Conservation (phyloP, 2,797 vertebrate species). For the Girardinus metallicus region DNA sequence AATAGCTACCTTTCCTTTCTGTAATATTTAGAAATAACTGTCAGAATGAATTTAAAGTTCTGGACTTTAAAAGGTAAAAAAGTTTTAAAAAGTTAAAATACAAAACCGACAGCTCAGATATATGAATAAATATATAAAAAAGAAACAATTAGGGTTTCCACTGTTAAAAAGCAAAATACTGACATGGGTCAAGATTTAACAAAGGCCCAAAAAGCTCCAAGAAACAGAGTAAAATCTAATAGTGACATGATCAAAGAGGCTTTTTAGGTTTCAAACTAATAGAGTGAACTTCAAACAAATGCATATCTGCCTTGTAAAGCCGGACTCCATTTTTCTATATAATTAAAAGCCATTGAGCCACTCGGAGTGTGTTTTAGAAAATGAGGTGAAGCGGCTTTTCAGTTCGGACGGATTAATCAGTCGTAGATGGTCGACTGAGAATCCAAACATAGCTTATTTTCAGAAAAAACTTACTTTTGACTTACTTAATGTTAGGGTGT, state of each 20-base stretch:
- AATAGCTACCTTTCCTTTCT: neutral
- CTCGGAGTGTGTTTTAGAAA: neutral
- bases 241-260: slow-evolving; percentile 35
- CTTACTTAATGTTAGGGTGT: too few species aligned
- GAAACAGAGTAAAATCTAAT: slow-evolving; percentile 22
- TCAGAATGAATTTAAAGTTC: slow-evolving; percentile 34
- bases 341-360: neutral
- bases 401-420: neutral
- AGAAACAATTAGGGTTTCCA: slow-evolving; percentile 19
- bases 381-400: neutral
- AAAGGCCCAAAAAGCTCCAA: slow-evolving; percentile 6
- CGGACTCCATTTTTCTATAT: neutral
- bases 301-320: slow-evolving; percentile 3
- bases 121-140: neutral
- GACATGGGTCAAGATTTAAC: slow-evolving; percentile 21
- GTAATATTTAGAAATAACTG: slow-evolving; percentile 15
- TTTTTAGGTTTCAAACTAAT: neutral
- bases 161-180: slow-evolving; percentile 14
- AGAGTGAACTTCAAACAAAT: slow-evolving; percentile 20
- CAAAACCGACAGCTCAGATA: slow-evolving; percentile 19
- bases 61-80: slow-evolving; percentile 4
- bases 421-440: too few species aligned
- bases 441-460: neutral
- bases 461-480: neutral
- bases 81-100: slow-evolving; percentile 21